These are phyloP conservation scores for Andrena praecox DNA, from an alignment of 2,888 invertebrate species.

Conservation along the genomic window DNA sequence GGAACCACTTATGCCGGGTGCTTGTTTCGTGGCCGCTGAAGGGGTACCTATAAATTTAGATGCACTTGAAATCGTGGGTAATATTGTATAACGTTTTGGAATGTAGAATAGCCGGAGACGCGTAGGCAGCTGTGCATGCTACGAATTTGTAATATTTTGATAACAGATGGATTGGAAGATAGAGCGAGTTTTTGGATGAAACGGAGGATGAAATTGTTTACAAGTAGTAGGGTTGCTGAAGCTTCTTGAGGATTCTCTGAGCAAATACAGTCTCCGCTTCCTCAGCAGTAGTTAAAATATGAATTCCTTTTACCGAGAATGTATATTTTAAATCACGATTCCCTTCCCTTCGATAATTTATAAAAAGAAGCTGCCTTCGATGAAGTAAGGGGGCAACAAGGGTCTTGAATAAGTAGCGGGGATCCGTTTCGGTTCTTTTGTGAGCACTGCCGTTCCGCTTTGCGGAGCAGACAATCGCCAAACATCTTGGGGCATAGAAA, in stretches of 20 bases:
- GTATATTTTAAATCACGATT: neutral
- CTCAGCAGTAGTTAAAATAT: neutral
- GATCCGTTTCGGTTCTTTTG: slow-evolving; percentile 15
- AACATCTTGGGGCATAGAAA: slow-evolving; percentile 1
- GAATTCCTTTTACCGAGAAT: neutral
- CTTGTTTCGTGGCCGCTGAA: no score
- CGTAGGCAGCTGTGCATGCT: no score
- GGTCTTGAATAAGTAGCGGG: slow-evolving; percentile 14
- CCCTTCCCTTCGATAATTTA: neutral
- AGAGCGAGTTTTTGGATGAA: no score
- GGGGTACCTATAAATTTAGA: neutral
- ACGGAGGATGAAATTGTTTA: neutral
- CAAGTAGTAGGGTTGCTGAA: neutral
- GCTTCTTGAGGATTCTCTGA: neutral
- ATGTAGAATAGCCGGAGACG: no score
- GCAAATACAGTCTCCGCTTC: neutral
- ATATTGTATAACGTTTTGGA: no score
- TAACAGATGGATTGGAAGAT: no score
- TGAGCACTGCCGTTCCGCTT: neutral
- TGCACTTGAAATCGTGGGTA: neutral
- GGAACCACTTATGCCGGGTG: no score
- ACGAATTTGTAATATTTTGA: no score
- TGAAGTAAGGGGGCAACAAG: slow-evolving; percentile 9
- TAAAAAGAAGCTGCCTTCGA: neutral
- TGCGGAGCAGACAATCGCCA: slow-evolving; percentile 7